These are phyloP conservation scores for Caenorhabditis sp. DNA, from an alignment of 2,888 invertebrate species.

Conservation along the genomic window DNA sequence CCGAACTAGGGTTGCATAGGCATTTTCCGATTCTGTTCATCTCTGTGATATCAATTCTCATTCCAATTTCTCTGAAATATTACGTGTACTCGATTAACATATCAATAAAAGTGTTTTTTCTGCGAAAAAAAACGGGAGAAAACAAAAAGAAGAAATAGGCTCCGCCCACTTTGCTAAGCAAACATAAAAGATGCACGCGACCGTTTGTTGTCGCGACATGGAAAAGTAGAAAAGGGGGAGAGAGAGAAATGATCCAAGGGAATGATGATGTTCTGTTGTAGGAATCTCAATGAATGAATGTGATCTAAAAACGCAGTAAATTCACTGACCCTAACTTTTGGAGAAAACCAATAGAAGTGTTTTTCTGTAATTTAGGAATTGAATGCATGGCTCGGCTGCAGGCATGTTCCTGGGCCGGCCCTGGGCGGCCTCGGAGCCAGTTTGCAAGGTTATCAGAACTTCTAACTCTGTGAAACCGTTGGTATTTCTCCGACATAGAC, in stretches of 20 bases:
- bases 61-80: background rate
- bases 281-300: conserved; percentile 40
- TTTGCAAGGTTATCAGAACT: too few species aligned
- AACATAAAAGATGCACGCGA: conserved; percentile 8
- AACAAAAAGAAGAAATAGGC: conserved; percentile 1
- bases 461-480: too few species aligned
- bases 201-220: conserved; percentile 28
- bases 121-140: background rate
- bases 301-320: conserved; percentile 43
- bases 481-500: too few species aligned
- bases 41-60: background rate
- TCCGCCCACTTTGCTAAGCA: conserved; percentile 23
- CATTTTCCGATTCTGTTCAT: background rate
- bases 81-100: background rate
- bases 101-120: background rate
- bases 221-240: background rate
- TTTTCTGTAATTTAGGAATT: too few species aligned
- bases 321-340: conserved; percentile 20
- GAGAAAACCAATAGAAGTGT: too few species aligned
- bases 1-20: background rate
- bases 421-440: too few species aligned
- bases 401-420: too few species aligned
- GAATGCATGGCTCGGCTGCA: too few species aligned
- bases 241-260: background rate
- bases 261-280: conserved; percentile 43